Percentiles rank a stretch among this genome's conserved stretches.
Evolutionary conservation across 1,140 invertebrate species (phyloP).

Genomic region (Ruditapes philippinarum): DNA sequence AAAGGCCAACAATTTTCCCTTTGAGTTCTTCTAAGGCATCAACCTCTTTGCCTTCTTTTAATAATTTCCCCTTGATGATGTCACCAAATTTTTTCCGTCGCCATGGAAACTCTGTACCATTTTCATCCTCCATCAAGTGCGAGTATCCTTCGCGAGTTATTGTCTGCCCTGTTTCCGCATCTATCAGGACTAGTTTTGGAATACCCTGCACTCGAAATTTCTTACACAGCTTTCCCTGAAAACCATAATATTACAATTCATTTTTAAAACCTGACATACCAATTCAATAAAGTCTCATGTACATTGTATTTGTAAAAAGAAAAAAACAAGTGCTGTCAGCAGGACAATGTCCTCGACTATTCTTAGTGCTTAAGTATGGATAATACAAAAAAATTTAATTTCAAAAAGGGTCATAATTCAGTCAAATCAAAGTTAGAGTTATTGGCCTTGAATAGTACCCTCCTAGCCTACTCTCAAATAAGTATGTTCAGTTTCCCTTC

Average conservation of each 20-base stretch:
- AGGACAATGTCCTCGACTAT: no score
- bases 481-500: no score
- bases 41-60: conserved; percentile 88
- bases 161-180: conserved; percentile 88
- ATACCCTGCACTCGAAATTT: conserved; percentile 85
- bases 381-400: no score
- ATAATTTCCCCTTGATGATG: conserved; percentile 88
- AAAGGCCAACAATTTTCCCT: conserved; percentile 91
- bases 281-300: no score
- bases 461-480: no score
- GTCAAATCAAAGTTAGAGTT: no score
- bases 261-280: no score
- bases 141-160: conserved; percentile 90
- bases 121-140: conserved; percentile 90
- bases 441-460: no score
- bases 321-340: no score
- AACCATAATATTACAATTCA: background rate
- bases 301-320: no score
- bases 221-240: conserved; percentile 82
- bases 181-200: conserved; percentile 90
- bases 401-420: no score
- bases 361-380: no score
- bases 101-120: conserved; percentile 90
- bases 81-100: conserved; percentile 88
- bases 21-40: conserved; percentile 80